Evolutionary conservation across 2,797 vertebrate species (phyloP).

Genomic region (Fundulus diaphanus): DNA sequence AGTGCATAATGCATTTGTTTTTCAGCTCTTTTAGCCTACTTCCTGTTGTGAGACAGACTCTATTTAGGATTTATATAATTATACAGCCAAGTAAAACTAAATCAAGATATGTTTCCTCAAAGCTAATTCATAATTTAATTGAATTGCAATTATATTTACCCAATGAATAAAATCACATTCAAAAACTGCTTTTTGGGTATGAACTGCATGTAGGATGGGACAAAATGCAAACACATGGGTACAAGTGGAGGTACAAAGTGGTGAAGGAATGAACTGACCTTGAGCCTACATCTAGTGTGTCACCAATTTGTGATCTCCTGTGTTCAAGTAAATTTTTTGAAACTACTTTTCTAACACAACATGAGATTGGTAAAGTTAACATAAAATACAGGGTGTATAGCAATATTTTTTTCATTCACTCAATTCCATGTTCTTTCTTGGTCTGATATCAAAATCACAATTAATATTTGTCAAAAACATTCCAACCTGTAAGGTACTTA

Average conservation of each 20-base stretch:
- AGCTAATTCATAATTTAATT: neutral
- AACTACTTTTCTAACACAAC: neutral
- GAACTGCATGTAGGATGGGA: neutral
- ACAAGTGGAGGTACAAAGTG: neutral
- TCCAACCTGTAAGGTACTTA: neutral
- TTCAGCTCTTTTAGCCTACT: neutral
- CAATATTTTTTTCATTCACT: neutral
- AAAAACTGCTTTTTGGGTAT: neutral
- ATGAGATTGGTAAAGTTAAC: neutral
- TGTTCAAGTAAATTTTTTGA: neutral
- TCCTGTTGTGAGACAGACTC: neutral
- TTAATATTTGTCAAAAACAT: neutral
- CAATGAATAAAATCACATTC: neutral
- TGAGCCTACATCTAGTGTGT: neutral
- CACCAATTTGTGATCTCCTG: neutral
- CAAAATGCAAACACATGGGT: neutral
- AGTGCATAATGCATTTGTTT: no score
- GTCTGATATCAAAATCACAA: neutral
- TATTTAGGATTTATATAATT: neutral
- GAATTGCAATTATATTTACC: neutral
- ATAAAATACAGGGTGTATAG: neutral
- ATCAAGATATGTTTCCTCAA: neutral
- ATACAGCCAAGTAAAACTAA: neutral
- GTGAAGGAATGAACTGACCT: neutral
- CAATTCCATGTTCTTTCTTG: neutral